These are phyloP conservation scores for Chlorodrepanis virens DNA, from an alignment of 2,113 vertebrate species.

Conservation along the genomic window DNA sequence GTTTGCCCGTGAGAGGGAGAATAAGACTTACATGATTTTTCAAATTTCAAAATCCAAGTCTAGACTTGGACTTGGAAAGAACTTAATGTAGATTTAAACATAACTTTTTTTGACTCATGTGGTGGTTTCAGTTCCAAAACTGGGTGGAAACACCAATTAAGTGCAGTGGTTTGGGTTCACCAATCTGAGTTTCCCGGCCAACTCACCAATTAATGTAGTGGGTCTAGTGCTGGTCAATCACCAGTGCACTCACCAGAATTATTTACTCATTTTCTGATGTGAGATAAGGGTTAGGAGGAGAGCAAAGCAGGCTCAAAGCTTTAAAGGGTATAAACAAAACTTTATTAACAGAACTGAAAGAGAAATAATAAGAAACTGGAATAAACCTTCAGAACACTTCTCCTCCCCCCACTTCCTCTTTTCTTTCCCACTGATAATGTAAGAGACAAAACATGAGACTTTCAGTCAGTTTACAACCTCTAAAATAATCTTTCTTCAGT, in stretches of 20 bases:
- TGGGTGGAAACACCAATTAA: neutral
- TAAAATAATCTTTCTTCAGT: neutral
- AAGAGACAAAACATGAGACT: neutral
- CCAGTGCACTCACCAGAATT: neutral
- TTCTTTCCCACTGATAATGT: neutral
- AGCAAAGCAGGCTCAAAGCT: neutral
- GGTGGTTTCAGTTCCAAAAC: neutral
- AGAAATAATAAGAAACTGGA: neutral
- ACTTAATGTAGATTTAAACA: neutral
- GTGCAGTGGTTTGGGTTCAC: neutral
- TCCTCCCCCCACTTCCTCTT: neutral
- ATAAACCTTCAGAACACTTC: neutral
- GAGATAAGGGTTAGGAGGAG: neutral
- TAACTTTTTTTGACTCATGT: neutral
- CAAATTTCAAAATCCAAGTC: neutral
- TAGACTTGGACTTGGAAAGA: neutral
- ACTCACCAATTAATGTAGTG: neutral
- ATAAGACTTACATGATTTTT: neutral
- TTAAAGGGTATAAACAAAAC: neutral
- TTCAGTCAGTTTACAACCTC: neutral
- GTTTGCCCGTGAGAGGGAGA: neutral
- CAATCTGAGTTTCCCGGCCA: neutral
- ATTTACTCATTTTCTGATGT: neutral
- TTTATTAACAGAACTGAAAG: neutral
- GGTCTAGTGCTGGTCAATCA: neutral